phyloP scores from a whole-genome alignment of 2,113 vertebrate genomes.

The Hipposideros armiger region DNA sequence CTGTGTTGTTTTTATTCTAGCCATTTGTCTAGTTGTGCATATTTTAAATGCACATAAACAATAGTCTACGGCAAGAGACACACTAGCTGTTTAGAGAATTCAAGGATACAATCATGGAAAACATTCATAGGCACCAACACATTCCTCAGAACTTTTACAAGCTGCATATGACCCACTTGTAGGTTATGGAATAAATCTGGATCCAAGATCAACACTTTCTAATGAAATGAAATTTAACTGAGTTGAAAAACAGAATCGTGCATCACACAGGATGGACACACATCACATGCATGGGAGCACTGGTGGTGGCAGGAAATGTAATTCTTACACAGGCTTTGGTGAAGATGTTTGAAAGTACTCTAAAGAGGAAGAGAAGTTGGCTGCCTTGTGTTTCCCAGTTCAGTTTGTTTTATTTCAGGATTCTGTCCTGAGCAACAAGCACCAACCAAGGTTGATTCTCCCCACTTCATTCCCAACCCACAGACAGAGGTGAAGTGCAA shows the following conservation, averaged over 20 bases:
- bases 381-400: background rate
- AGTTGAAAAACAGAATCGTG: background rate
- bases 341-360: conserved; percentile 33
- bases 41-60: background rate
- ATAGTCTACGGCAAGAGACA: background rate
- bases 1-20: conserved; percentile 41
- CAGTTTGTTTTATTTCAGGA: background rate
- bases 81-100: background rate
- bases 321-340: background rate
- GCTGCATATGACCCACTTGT: conserved; percentile 13
- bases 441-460: background rate
- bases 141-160: background rate
- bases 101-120: background rate
- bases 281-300: background rate
- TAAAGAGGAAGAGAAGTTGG: background rate
- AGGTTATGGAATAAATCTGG: conserved; percentile 36
- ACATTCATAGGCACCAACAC: background rate
- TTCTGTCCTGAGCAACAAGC: background rate
- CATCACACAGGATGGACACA: background rate
- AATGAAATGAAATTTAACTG: background rate
- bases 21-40: background rate
- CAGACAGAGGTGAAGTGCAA: background rate
- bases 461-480: background rate
- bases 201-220: background rate
- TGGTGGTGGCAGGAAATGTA: background rate